phyloP scores from a whole-genome alignment of 2,113 vertebrate genomes.

The Isichthys henryi region DNA sequence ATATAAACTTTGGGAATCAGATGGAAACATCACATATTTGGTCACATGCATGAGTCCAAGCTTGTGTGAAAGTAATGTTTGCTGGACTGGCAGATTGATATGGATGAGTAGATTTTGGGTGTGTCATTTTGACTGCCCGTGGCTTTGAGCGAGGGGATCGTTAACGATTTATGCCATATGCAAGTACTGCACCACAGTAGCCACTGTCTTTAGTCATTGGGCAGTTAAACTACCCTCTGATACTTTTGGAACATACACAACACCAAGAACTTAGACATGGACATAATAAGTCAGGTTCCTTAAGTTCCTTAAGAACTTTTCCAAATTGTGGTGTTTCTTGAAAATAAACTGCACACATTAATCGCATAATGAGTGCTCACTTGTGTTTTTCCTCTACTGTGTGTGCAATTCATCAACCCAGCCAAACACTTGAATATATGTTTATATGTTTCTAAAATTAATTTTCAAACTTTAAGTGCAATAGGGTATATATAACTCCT shows the following conservation, averaged over 20 bases:
- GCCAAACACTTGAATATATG: constrained; percentile 14
- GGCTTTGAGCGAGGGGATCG: background rate
- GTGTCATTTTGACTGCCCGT: background rate
- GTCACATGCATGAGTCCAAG: background rate
- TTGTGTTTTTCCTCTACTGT: background rate
- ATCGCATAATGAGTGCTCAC: background rate
- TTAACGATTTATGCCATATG: background rate
- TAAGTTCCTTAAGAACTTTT: background rate
- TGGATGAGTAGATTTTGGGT: background rate
- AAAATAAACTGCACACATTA: background rate
- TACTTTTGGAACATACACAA: background rate
- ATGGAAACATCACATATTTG: background rate
- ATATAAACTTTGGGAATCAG: background rate
- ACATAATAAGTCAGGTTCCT: background rate
- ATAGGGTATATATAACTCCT: background rate
- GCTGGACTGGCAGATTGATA: background rate
- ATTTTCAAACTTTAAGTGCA: constrained; percentile 15
- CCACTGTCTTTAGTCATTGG: background rate
- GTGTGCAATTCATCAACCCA: background rate
- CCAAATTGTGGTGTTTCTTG: background rate
- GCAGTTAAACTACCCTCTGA: background rate
- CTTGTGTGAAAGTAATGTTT: background rate
- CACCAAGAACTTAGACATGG: background rate
- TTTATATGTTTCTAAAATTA: constrained; percentile 5
- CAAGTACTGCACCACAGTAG: background rate